Conservation (phyloP, 53 echinoderm and acorn worm genomes). For the Temnopleurus reevesii region DNA sequence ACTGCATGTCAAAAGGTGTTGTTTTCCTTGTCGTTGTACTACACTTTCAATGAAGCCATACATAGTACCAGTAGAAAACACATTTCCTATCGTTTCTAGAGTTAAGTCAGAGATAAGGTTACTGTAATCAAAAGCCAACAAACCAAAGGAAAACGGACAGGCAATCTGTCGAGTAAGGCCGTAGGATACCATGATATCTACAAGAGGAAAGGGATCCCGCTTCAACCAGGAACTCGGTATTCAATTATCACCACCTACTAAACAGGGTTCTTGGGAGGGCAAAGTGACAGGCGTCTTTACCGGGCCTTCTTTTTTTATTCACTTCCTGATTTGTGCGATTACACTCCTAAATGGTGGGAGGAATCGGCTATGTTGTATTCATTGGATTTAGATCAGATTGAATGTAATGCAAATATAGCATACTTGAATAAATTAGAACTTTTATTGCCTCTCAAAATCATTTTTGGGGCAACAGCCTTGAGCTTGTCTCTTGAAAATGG, state of each 20-base stretch:
- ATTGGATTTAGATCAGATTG: background rate
- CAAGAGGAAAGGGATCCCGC: background rate
- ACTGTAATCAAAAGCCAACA: constrained; percentile 35
- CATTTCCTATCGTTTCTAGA: background rate
- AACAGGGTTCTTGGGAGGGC: background rate
- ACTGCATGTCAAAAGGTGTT: no score
- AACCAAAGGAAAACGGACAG: constrained; percentile 8
- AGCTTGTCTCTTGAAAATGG: no score
- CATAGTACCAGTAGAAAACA: background rate
- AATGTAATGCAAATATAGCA: no score
- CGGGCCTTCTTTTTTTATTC: background rate
- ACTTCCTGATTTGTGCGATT: constrained; percentile 33
- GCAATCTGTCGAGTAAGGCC: constrained; percentile 7
- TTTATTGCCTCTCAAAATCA: no score
- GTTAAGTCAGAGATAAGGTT: background rate
- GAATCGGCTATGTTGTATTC: background rate
- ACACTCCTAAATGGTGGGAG: background rate
- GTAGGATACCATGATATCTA: constrained; percentile 35
- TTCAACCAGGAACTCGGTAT: constrained; percentile 56
- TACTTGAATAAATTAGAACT: no score
- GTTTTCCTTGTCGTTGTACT: no score
- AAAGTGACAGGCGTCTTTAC: background rate
- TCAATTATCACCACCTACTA: background rate
- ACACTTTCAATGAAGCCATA: no score
- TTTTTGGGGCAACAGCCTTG: no score